phyloP scores from a whole-genome alignment of 2,797 vertebrate species.

The Trematocara caparti region DNA sequence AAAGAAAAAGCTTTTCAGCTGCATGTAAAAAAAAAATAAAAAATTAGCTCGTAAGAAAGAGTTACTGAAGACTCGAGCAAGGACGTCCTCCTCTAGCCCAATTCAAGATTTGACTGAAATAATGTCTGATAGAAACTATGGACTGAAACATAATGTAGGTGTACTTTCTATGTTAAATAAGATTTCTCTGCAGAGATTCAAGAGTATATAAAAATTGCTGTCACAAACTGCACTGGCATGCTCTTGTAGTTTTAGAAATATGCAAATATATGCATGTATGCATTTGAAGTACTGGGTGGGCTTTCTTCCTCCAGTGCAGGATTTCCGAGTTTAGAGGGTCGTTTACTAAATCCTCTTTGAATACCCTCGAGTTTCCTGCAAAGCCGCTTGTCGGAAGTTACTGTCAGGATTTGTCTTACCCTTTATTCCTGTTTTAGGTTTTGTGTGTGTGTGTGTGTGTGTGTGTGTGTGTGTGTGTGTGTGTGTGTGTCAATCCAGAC shows the following conservation, averaged over 20 bases:
- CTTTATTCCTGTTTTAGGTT: neutral
- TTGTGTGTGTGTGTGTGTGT: neutral
- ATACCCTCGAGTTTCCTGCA: neutral
- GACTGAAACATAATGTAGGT: neutral
- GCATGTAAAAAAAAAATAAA: neutral
- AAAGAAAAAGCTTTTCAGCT: neutral
- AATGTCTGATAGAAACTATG: neutral
- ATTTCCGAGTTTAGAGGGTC: neutral
- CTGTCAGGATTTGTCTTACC: neutral
- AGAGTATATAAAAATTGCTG: neutral
- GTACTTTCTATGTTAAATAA: neutral
- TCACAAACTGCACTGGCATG: neutral
- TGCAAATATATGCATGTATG: neutral
- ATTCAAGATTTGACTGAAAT: neutral
- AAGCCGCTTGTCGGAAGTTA: neutral
- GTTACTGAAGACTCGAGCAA: constrained; percentile 2
- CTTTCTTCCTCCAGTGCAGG: neutral
- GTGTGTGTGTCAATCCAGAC: neutral
- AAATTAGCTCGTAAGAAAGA: neutral
- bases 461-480: neutral
- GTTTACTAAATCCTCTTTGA: neutral
- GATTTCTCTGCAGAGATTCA: neutral
- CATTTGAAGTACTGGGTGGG: neutral
- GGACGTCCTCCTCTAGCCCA: neutral
- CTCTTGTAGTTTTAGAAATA: neutral